Base-by-base conservation (phyloP, 2,113 vertebrate genomes). In the Myrmecobius fasciatus region DNA sequence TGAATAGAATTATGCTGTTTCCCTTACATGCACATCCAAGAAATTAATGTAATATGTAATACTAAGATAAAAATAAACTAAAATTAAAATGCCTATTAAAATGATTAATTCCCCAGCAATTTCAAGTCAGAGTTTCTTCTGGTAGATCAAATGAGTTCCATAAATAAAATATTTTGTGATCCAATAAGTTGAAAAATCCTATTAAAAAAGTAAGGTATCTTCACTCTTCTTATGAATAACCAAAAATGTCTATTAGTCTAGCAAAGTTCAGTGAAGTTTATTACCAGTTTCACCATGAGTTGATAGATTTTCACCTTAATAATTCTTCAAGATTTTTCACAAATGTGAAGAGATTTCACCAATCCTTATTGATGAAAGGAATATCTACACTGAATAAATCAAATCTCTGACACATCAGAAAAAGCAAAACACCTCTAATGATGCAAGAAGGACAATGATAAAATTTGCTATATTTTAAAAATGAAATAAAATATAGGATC, bases 1-100 rank as follows among this genome's bases (percentile, higher is more conserved):
- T 11, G 11, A 93, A 92, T 75, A 92, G 0, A 52, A 48, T 91
- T 75, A 89, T 48, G 43, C 52, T 94, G 22, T 94, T 90, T 48
- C 3, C 83, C 92, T 93, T 31, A 94, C 7, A 91, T 53, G 53
- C 52, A 90, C 22, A 92, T 67, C 49, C 47, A 92, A n/a, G 43
- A 94, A 93, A 47, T 92, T 60, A 53, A 96, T 48, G 11, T 36
- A 91, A 93, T 60, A 90, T 24, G 17, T 7, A 92, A 60, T 67
- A 9, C 2, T 0, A 53, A 91, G 26, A 26, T 89, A 92, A 56
- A 95, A 6, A 96, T 46, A 94, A 96, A 91, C 31, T 53, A 46
- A 91, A 94, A 89, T 91, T 83, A 92, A 93, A 94, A 83, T 60
- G 91, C 3, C 51, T 91, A 89, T 88, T 92, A 48, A 47, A 48